Conservation (phyloP, 2,113 vertebrate genomes). For the Neoarius graeffei region DNA sequence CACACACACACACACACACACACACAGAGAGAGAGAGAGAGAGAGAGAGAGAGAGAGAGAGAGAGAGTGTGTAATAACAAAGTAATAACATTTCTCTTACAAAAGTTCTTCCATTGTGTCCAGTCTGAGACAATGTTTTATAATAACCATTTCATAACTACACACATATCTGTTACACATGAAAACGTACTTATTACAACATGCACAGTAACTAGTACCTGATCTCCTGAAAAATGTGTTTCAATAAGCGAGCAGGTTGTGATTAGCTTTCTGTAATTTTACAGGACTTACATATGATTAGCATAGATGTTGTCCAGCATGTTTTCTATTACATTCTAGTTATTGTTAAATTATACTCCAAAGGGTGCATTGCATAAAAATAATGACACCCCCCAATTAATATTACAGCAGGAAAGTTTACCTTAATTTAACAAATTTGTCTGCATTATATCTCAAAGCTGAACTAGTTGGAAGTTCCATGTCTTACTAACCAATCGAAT, state of each 20-base stretch:
- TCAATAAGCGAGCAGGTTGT: background rate
- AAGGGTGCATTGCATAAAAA: background rate
- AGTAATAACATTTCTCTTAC: background rate
- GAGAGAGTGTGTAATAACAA: background rate
- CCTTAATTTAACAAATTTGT: background rate
- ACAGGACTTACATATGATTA: background rate
- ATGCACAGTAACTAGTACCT: background rate
- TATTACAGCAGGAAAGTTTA: background rate
- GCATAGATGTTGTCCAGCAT: background rate
- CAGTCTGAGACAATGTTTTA: background rate
- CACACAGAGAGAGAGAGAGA: background rate
- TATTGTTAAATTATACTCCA: background rate
- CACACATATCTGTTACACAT: background rate
- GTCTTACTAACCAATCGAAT: background rate
- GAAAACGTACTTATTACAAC: background rate
- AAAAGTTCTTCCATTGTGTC: background rate
- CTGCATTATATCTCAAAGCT: background rate
- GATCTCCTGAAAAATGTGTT: background rate
- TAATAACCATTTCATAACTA: background rate
- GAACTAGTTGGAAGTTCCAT: background rate
- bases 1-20: constrained; percentile 12
- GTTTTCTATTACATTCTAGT: background rate
- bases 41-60: background rate
- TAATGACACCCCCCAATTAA: background rate
- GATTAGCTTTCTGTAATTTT: background rate